Conservation (phyloP, 2,797 vertebrate genomes). For the Poliocrania exsul region DNA sequence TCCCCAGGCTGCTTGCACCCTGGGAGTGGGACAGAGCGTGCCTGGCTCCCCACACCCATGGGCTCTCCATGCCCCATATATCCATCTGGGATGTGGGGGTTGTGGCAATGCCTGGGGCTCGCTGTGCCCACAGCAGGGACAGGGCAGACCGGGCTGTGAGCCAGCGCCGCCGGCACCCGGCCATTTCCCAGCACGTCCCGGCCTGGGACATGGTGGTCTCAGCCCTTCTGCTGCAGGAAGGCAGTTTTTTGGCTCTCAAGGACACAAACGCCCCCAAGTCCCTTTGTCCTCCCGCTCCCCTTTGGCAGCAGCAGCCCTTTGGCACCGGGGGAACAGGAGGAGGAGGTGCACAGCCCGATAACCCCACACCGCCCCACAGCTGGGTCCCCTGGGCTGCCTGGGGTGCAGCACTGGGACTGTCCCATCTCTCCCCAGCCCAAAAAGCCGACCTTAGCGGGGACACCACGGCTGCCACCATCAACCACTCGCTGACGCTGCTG, state of each 20-base stretch:
- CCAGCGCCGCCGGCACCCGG: not conserved
- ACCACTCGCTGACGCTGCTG: constrained; percentile 90
- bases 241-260: constrained; percentile 4
- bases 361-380: accelerated
- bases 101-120: not conserved
- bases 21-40: accelerated
- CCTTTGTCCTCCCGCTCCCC: not conserved
- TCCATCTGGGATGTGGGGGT: accelerated
- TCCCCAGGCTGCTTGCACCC: not conserved
- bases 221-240: not conserved
- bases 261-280: not conserved
- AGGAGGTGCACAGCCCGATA: not conserved
- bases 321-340: accelerated
- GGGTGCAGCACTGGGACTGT: not conserved
- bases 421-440: constrained; percentile 75
- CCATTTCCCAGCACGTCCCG: constrained; percentile 44
- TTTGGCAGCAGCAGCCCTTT: not conserved
- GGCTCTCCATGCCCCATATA: accelerated
- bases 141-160: not conserved
- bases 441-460: constrained; percentile 77
- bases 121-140: not conserved
- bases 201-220: constrained; percentile 35
- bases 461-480: constrained; percentile 80
- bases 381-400: accelerated
- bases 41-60: accelerated